Evolutionary conservation across 2,113 vertebrate species (phyloP).

Genomic region (Prunella fulvescens): DNA sequence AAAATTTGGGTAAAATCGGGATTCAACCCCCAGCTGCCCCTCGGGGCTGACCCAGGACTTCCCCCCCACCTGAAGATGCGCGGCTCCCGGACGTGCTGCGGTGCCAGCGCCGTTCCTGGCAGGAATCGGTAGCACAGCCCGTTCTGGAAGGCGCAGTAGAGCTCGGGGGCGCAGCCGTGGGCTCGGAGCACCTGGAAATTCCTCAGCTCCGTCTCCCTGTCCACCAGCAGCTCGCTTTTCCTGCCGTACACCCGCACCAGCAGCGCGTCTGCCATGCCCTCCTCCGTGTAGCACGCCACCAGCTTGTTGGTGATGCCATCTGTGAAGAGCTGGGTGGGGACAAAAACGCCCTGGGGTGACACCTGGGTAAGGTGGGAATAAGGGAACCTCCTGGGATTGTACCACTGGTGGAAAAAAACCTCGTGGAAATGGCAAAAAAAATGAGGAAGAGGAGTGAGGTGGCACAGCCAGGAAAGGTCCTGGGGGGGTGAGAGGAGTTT

Average conservation of each 20-base stretch:
- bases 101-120: constrained; percentile 87
- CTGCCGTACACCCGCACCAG: constrained; percentile 93
- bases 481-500: fast-evolving
- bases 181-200: constrained; percentile 94
- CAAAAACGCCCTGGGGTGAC: fast-evolving
- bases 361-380: fast-evolving
- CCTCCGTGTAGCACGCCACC: constrained; percentile 88
- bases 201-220: constrained; percentile 91
- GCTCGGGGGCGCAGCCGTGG: constrained; percentile 90
- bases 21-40: too few relatives aligned
- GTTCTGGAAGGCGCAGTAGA: constrained; percentile 96
- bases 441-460: fast-evolving
- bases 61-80: constrained; percentile 81
- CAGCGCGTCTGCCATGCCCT: constrained; percentile 84
- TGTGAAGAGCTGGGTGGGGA: constrained; percentile 82
- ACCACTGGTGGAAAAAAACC: not conserved
- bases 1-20: too few relatives aligned
- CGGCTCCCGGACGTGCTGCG: constrained; percentile 86
- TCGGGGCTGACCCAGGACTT: fast-evolving
- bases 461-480: fast-evolving
- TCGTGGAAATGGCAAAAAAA: fast-evolving
- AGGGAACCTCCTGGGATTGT: too few relatives aligned
- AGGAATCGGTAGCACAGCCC: constrained; percentile 97
- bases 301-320: constrained; percentile 98
- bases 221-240: constrained; percentile 92